Evolutionary conservation across 2,797 vertebrate species (phyloP).

Genomic region (Synanceia verrucosa): DNA sequence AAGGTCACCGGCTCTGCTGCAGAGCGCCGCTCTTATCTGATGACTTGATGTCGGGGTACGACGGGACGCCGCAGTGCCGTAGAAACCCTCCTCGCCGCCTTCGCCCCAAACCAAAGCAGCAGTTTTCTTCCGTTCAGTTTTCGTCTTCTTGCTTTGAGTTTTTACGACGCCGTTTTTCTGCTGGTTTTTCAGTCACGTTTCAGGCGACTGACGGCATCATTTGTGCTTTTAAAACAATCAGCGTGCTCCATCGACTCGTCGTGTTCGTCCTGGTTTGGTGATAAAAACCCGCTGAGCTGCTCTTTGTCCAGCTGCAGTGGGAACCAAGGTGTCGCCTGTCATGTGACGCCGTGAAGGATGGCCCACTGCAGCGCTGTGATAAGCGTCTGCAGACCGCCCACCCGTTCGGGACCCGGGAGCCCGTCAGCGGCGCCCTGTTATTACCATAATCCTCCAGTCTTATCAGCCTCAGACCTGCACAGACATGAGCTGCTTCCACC

Average conservation of each 20-base stretch:
- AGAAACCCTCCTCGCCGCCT: conserved; percentile 1
- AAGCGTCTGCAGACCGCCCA: conserved; percentile 54
- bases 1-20: conserved; percentile 67
- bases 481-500: conserved; percentile 34
- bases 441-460: conserved; percentile 65
- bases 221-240: conserved; percentile 18
- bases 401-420: conserved; percentile 39
- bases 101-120: not conserved
- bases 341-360: conserved; percentile 59
- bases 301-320: conserved; percentile 36
- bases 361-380: conserved; percentile 59
- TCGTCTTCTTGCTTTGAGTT: not conserved
- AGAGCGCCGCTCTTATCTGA: conserved; percentile 63
- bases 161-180: conserved; percentile 14
- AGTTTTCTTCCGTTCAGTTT: no score
- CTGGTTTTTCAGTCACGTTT: not conserved
- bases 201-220: not conserved
- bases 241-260: not conserved
- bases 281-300: conserved; percentile 39
- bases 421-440: conserved; percentile 50
- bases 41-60: conserved; percentile 21
- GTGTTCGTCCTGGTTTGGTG: conserved; percentile 18
- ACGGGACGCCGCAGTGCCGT: not conserved
- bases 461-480: conserved; percentile 57
- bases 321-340: conserved; percentile 52